Conservation (phyloP, 2,113 vertebrate species). For the Melanocharis versteri region DNA sequence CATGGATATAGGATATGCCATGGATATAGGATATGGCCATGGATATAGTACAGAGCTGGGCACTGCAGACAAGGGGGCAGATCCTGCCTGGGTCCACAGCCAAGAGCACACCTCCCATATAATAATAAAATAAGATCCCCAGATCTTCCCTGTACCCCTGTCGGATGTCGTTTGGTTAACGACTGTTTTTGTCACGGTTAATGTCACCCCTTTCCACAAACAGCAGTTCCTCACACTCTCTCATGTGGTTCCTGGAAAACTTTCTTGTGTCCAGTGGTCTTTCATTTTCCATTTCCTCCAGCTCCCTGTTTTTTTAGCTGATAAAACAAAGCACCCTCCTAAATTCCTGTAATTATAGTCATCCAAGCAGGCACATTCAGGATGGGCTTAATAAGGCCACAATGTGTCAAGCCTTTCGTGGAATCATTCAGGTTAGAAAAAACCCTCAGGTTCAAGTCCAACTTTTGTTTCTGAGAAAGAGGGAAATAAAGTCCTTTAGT, state of each 20-base stretch:
- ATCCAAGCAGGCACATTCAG: background rate
- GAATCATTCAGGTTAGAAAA: background rate
- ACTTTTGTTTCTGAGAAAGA: slow-evolving; percentile 6
- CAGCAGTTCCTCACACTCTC: background rate
- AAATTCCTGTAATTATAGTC: slow-evolving; percentile 6
- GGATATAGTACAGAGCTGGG: background rate
- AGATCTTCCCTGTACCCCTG: background rate
- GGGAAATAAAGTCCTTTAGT: background rate
- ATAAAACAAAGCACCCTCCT: background rate
- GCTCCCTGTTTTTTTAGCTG: background rate
- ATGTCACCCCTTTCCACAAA: background rate
- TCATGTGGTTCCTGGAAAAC: background rate
- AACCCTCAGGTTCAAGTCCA: background rate
- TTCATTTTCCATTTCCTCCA: background rate
- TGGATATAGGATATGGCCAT: fast-evolving
- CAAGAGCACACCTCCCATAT: background rate
- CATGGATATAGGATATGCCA: too few species aligned
- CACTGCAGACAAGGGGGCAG: background rate
- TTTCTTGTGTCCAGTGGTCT: background rate
- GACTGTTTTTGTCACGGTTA: background rate
- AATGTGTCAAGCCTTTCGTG: background rate
- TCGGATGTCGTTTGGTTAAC: background rate
- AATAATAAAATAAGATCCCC: background rate
- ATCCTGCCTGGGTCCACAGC: background rate
- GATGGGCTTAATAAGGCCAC: background rate